Percentiles rank a stretch among this genome's conserved stretches.
Conservation (phyloP, 2,113 vertebrate genomes). For the Trematomus loennbergii region DNA sequence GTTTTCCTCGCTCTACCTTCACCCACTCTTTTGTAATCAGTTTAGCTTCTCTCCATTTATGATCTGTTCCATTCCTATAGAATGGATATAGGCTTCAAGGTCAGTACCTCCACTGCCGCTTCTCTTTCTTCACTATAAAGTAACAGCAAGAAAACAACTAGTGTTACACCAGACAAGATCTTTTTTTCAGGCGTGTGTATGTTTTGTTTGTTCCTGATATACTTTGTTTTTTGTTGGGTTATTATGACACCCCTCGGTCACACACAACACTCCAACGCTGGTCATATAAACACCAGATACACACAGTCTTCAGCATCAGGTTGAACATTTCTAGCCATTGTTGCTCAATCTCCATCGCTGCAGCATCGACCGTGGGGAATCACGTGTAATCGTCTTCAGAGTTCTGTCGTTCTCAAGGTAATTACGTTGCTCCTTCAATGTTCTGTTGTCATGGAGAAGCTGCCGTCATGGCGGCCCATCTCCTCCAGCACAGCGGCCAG, state of each 20-base stretch:
- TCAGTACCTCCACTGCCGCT: slow-evolving; percentile 6
- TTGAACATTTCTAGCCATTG: not conserved
- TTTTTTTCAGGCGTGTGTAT: slow-evolving; percentile 49
- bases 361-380: slow-evolving; percentile 42
- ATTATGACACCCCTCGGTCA: slow-evolving; percentile 32
- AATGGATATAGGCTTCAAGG: slow-evolving; percentile 36
- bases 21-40: slow-evolving; percentile 37
- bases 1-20: slow-evolving; percentile 29
- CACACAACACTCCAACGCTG: slow-evolving; percentile 46
- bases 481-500: slow-evolving; percentile 94
- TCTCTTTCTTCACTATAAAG: slow-evolving; percentile 57
- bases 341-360: slow-evolving; percentile 13
- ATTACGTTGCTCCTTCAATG: slow-evolving; percentile 83
- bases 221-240: slow-evolving; percentile 32
- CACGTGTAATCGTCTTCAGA: slow-evolving; percentile 45
- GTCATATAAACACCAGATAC: slow-evolving; percentile 50
- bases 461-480: slow-evolving; percentile 92
- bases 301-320: slow-evolving; percentile 28
- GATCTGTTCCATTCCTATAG: slow-evolving; percentile 39
- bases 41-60: slow-evolving; percentile 49
- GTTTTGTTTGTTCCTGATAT: slow-evolving; percentile 61
- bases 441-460: slow-evolving; percentile 88
- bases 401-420: slow-evolving; percentile 52
- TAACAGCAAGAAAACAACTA: slow-evolving; percentile 60
- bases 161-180: slow-evolving; percentile 40